A percentile compares a stretch with the other conserved stretches of the same genome.
Evolutionary conservation across 2,797 vertebrate genomes (phyloP).

Genomic region (Loriculus beryllinus): DNA sequence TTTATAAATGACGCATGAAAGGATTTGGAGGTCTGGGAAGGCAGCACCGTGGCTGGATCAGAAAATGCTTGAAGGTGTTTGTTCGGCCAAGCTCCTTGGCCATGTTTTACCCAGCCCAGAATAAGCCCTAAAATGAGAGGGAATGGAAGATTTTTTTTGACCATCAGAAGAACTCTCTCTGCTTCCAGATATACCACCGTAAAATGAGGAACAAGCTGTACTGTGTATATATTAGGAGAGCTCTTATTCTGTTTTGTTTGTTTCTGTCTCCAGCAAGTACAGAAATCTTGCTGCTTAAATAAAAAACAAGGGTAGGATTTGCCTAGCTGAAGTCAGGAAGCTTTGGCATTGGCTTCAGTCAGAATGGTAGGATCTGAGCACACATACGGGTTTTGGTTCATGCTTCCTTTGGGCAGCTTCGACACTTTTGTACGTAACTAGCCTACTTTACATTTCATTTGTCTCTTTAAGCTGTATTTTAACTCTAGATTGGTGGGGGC

Average conservation of each 20-base stretch:
- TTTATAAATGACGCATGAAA: conserved; percentile 15
- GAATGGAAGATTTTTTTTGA: neutral
- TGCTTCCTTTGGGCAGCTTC: neutral
- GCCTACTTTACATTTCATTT: neutral
- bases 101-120: neutral
- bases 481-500: neutral
- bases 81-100: neutral
- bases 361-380: neutral
- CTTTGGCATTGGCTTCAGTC: neutral
- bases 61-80: neutral
- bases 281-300: neutral
- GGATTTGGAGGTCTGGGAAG: neutral
- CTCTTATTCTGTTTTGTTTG: neutral
- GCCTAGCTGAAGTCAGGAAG: neutral
- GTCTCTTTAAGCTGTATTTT: neutral
- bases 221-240: neutral
- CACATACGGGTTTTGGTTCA: neutral
- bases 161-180: neutral
- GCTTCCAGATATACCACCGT: neutral
- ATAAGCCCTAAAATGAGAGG: neutral
- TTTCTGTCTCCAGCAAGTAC: neutral
- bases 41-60: neutral
- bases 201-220: fast-evolving
- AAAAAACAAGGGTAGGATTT: neutral
- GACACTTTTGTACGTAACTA: neutral